A percentile compares a stretch with the other conserved stretches of the same genome.
Evolutionary conservation across 2,888 invertebrate species (phyloP).

Genomic region (Amphipoea lucens): DNA sequence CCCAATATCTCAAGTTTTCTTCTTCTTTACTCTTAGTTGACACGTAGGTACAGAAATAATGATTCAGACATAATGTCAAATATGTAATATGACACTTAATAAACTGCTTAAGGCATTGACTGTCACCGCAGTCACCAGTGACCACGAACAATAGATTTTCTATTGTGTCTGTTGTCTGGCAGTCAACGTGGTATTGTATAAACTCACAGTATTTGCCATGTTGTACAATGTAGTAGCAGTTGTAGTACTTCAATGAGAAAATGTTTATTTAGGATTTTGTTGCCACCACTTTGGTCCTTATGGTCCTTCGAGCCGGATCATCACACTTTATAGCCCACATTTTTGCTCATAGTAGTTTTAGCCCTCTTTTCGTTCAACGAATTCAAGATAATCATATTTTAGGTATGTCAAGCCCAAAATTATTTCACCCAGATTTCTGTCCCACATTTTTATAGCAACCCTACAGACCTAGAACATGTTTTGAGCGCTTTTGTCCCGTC

Average conservation of each 20-base stretch:
- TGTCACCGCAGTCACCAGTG: no score
- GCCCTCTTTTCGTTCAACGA: neutral
- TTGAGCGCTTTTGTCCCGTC: slow-evolving; percentile 48
- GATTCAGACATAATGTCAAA: neutral
- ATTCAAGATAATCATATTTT: neutral
- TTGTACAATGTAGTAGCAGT: neutral
- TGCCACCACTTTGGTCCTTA: no score
- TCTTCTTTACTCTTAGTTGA: no score
- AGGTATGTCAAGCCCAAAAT: neutral
- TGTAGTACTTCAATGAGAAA: neutral
- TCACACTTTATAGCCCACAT: neutral
- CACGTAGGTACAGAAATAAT: neutral
- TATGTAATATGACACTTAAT: neutral
- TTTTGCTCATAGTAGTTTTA: neutral
- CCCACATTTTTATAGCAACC: slow-evolving; percentile 18
- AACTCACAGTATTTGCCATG: neutral
- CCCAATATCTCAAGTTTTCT: no score
- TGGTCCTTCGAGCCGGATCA: neutral
- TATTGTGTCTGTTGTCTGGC: no score
- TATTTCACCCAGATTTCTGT: neutral
- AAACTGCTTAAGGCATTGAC: neutral
- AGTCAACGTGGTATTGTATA: neutral
- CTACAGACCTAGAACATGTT: slow-evolving; percentile 41
- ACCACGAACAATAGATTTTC: no score
- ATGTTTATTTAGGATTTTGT: neutral